Conservation (phyloP, 2,797 vertebrate species). For the Ceyx erithaca region DNA sequence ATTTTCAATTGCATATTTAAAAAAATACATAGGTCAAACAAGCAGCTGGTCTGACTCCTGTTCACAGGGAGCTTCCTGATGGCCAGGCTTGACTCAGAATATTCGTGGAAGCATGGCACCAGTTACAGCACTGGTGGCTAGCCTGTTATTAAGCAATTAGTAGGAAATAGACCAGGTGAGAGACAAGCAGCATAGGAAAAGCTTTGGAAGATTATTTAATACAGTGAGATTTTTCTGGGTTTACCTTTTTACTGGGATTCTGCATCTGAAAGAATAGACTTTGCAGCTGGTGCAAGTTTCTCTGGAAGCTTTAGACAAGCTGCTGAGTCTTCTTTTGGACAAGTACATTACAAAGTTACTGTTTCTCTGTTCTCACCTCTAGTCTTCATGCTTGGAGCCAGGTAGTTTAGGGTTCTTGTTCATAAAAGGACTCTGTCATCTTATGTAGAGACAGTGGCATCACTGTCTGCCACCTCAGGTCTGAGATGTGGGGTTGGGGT, state of each 20-base stretch:
- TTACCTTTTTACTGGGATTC: neutral
- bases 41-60: neutral
- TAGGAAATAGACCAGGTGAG: neutral
- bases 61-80: neutral
- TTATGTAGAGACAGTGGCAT: rapidly evolving
- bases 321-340: neutral
- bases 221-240: neutral
- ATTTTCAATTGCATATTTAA: conserved; percentile 13
- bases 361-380: neutral
- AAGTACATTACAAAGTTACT: neutral
- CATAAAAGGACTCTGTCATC: rapidly evolving
- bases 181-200: neutral
- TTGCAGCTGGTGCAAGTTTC: neutral
- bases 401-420: neutral
- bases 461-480: neutral
- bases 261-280: neutral
- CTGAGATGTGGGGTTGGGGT: neutral
- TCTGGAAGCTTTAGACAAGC: neutral
- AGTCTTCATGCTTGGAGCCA: neutral
- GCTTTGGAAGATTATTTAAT: neutral
- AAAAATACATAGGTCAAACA: neutral
- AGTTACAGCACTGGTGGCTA: neutral
- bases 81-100: neutral
- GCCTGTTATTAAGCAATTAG: neutral
- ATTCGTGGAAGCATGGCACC: neutral